Evolutionary conservation across 2,888 invertebrate genomes (phyloP), one percentile per base, ranked within the genome.

Genomic region (Chelonus formosanus): DNA sequence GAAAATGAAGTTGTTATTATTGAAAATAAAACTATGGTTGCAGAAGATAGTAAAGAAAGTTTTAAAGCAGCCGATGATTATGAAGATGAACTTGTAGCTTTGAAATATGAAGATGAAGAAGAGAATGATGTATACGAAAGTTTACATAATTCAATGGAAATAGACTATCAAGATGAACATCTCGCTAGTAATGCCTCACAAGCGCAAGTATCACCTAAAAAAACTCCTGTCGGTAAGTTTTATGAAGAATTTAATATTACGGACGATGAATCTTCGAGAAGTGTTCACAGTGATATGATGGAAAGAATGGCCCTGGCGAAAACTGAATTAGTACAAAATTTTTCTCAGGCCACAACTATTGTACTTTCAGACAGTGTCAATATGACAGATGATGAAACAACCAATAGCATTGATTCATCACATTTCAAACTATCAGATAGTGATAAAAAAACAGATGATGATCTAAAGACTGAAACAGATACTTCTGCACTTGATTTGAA

Each of bases 261-360:
- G 3, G 80, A 80, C 3, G 80, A 80, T 55, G 80, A 80, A 44
- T 80, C 80, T 0, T 73, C 72, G 6, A 70, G 61, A 7, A 74
- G 76, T 60, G 63, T 58, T 7, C 67, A 63, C 52, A 71, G 48
- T 55, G 52, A 58, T 10, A 31, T n/a, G 3, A 50, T 32, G 4
- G 50, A 53, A n/a, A 8, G 34, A 53, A 20, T 43, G 3, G n/a
- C 35, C 45, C 36, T 63, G 3, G 68, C 67, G 20, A 67, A 68
- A 3, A 48, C 45, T 57, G 0, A 71, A 72, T 5, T 67, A 3
- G 7, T 35, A n/a, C 31, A 20, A 20, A 56, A 6, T 47, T 61
- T 6, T 10, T 45, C 3, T 10, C 52, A 47, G 4, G n/a, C 55
- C 58, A 65, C 47, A 43, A 10, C 8, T 40, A 35, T 5, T 10